phyloP scores from a whole-genome alignment of 1,140 invertebrate species.

The Holotrichia oblita region DNA sequence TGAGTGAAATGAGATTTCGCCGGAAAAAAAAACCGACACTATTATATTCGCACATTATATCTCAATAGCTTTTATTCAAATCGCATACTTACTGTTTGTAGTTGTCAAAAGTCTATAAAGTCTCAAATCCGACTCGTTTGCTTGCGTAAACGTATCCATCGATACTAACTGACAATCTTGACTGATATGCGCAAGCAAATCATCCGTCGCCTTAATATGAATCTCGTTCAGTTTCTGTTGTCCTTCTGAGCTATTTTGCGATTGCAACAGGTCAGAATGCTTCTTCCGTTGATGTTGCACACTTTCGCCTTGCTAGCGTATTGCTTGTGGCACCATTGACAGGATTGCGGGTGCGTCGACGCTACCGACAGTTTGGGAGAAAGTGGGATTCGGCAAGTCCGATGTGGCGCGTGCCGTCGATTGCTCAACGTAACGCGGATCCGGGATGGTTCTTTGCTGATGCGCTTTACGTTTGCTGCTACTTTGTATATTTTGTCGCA shows the following conservation, averaged over 20 bases:
- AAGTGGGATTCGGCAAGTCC: slow-evolving; percentile 69
- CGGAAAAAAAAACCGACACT: no score
- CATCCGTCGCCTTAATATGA: slow-evolving; percentile 42
- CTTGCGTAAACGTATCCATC: slow-evolving; percentile 48
- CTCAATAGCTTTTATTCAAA: no score
- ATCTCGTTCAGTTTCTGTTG: slow-evolving; percentile 22
- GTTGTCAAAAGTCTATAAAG: slow-evolving; percentile 54
- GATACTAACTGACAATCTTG: slow-evolving; percentile 52
- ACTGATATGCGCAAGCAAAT: slow-evolving; percentile 47
- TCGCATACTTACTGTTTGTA: slow-evolving; percentile 50
- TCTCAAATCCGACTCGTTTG: slow-evolving; percentile 48
- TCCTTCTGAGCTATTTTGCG: background rate
- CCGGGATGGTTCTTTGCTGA: slow-evolving; percentile 88
- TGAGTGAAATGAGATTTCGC: no score
- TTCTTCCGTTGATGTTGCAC: slow-evolving; percentile 83
- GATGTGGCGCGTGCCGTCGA: slow-evolving; percentile 64
- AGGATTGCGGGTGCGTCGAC: slow-evolving; percentile 79
- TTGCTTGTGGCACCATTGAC: slow-evolving; percentile 85
- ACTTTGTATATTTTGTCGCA: slow-evolving; percentile 77
- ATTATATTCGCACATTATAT: no score
- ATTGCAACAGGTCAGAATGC: slow-evolving; percentile 65
- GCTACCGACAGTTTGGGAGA: slow-evolving; percentile 77
- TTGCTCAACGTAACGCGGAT: slow-evolving; percentile 71
- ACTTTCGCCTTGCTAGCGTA: slow-evolving; percentile 86
- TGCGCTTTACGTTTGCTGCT: slow-evolving; percentile 84